A percentile compares a stretch with the other conserved stretches of the same genome.
Conservation (phyloP, 1,140 invertebrate genomes). For the Bombus terrestris region DNA sequence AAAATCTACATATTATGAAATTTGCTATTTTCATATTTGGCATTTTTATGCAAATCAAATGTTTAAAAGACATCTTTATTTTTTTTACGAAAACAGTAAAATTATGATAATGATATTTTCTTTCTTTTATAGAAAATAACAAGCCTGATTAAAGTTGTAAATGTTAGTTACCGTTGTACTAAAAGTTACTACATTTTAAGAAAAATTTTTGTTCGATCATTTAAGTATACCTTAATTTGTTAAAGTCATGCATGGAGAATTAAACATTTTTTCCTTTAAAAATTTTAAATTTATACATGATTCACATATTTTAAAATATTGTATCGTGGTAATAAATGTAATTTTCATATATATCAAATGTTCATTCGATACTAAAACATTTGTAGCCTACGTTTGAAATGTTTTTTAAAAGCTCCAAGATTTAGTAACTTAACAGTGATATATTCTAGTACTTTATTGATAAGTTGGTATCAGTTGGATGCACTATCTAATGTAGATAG, state of each 20-base stretch:
- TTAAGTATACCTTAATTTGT: not conserved
- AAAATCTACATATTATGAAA: not conserved
- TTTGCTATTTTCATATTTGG: not conserved
- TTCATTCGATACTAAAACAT: not conserved
- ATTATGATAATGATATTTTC: not conserved
- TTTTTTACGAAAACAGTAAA: not conserved
- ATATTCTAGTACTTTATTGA: not conserved
- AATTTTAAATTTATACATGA: not conserved
- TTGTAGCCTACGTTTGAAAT: too few relatives aligned
- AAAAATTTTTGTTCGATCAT: too few relatives aligned
- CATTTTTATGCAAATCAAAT: not conserved
- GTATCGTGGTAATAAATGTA: not conserved
- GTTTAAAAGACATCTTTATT: not conserved
- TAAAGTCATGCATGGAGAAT: not conserved
- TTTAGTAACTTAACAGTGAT: not conserved
- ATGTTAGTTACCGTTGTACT: not conserved
- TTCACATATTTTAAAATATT: not conserved
- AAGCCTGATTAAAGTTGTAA: not conserved
- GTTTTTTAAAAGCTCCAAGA: not conserved
- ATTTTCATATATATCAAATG: not conserved
- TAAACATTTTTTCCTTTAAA: not conserved
- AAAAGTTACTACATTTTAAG: not conserved
- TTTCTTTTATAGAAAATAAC: not conserved
- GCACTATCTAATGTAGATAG: not conserved
- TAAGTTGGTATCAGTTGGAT: constrained; percentile 1